These are phyloP conservation scores for Biston betularia DNA, from an alignment of 2,888 invertebrate species.

Conservation along the genomic window DNA sequence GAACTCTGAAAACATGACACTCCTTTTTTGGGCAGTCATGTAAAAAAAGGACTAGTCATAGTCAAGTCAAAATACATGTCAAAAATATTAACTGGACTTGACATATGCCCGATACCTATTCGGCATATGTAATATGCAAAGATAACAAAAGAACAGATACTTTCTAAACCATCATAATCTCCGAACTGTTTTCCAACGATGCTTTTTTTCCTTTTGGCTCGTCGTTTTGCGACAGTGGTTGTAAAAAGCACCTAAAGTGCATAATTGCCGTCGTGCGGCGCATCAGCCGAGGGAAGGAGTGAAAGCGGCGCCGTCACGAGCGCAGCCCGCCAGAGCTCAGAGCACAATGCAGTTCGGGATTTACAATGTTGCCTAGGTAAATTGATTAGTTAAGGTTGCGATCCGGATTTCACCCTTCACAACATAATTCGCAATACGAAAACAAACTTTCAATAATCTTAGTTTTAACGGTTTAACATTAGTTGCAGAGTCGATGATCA, in stretches of 20 bases:
- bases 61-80: too few species aligned
- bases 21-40: too few species aligned
- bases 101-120: too few species aligned
- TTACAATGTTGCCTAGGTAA: not conserved
- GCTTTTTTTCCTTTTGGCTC: slow-evolving; percentile 1
- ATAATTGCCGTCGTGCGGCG: slow-evolving; percentile 59
- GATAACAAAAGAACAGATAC: not conserved
- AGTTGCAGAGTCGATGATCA: too few species aligned
- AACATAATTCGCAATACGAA: not conserved
- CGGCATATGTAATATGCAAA: too few species aligned
- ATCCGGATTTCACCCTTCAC: not conserved
- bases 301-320: slow-evolving; percentile 62
- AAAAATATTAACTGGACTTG: too few species aligned
- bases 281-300: slow-evolving; percentile 57
- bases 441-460: too few species aligned
- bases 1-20: too few species aligned
- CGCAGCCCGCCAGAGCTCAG: slow-evolving; percentile 50
- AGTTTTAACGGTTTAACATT: too few species aligned
- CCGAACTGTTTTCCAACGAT: not conserved
- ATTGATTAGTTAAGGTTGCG: slow-evolving; percentile 1
- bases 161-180: slow-evolving; percentile 17
- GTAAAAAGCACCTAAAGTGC: slow-evolving; percentile 47
- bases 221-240: slow-evolving; percentile 17
- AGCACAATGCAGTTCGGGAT: slow-evolving; percentile 34
- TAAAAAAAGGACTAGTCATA: too few species aligned